Base-by-base conservation (phyloP, 2,113 vertebrate species). In the Zapus hudsonius region DNA sequence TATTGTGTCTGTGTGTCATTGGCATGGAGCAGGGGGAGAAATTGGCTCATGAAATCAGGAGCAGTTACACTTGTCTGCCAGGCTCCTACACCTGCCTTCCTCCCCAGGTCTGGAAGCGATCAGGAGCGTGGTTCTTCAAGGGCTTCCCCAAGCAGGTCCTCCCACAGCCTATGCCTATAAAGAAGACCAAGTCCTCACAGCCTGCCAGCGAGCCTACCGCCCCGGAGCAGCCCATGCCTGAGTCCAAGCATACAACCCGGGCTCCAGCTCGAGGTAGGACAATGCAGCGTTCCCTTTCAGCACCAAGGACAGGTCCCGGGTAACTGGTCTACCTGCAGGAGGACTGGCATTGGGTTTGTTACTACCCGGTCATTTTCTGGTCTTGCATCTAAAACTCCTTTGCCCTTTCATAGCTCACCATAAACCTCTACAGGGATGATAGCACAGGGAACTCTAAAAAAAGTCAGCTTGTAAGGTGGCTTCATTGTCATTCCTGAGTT, bases 41-140 rank as follows among this genome's bases (percentile, higher is more conserved):
- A 3, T 1, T 22, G 10, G 19, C 25, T 61, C 2, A 0, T 0
- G 8, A 38, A 67, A 36, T 59, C 27, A 40, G 55, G 44, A 47
- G 25, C 22, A 3, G 0, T 4, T 0, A 19, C 4, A 19, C 5
- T 11, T 12, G 57, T 33, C 36, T 55, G 66, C 52, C 44, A 1
- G 5, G 44, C 61, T 0, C 0, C 3, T 4, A 3, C 3, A 0
- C 55, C 31, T 84, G 57, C 13, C 40, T 75, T 40, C 29, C 57
- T 72, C 80, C 22, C 2, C 89, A 99, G 99, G 98, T 99, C 12
- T 99, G 99, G 98, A 99, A 99, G 90, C 98, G 99, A 63, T 99
- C 99, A 0, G 99, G 99, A 0, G 99, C 99, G 0, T 99, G 99
- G 99, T 99, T 99, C 98, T 99, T 99, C 97, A 99, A 99, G 95